A percentile compares a stretch with the other conserved stretches of the same genome.
Conservation (phyloP, 2,113 vertebrate genomes). For the Pseudopodoces humilis region DNA sequence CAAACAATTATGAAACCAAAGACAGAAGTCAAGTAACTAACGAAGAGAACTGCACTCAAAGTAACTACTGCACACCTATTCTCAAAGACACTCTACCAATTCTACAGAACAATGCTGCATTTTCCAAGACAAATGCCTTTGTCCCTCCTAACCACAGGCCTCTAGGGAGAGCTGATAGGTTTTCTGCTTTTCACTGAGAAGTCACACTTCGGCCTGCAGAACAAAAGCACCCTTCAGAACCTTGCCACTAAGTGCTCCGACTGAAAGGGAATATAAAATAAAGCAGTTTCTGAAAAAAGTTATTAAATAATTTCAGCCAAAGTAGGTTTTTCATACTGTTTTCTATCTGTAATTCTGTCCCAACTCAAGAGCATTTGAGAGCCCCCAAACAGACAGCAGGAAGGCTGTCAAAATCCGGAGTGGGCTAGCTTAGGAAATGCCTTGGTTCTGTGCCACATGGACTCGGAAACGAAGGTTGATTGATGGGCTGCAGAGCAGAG, state of each 20-base stretch:
- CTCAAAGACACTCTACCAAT: background rate
- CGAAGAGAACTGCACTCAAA: background rate
- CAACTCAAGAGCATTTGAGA: background rate
- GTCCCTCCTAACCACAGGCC: background rate
- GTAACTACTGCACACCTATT: background rate
- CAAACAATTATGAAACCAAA: background rate
- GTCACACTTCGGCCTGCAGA: background rate
- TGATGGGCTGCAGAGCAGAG: background rate
- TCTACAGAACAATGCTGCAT: background rate
- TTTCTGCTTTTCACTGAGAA: constrained; percentile 21
- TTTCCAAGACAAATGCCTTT: constrained; percentile 7
- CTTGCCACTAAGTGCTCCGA: constrained; percentile 2
- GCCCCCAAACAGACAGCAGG: background rate
- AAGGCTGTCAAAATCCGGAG: background rate
- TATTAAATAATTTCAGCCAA: background rate
- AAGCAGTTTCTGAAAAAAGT: background rate
- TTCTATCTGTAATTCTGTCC: background rate
- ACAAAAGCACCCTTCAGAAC: constrained; percentile 44
- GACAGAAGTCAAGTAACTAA: constrained; percentile 25
- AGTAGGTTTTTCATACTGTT: background rate
- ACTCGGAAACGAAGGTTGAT: background rate
- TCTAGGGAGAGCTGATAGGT: background rate
- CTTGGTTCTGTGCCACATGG: fast-evolving
- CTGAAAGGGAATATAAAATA: constrained; percentile 32
- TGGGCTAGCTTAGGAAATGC: background rate